phyloP scores from a whole-genome alignment of 2,797 vertebrate species.

The Gymnoscopelus braueri region DNA sequence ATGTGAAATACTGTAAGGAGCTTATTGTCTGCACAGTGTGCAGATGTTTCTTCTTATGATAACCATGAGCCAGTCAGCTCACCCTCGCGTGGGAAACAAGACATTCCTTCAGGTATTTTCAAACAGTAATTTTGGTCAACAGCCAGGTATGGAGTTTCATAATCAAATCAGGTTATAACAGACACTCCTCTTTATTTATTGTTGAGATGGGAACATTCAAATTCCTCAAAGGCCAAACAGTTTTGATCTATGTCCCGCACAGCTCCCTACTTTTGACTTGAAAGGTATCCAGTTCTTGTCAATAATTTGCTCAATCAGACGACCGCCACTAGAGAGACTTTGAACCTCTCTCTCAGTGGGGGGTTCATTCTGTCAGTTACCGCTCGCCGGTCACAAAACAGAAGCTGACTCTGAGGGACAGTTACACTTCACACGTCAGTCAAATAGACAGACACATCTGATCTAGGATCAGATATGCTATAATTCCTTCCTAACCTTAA shows the following conservation, averaged over 20 bases:
- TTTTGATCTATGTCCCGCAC: constrained; percentile 21
- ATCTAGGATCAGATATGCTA: constrained; percentile 1
- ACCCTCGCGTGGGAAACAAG: constrained; percentile 29
- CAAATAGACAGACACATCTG: not conserved
- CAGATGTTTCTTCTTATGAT: constrained; percentile 10
- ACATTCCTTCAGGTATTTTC: constrained; percentile 42
- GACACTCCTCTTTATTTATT: constrained; percentile 50
- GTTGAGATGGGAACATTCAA: constrained; percentile 27
- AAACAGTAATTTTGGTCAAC: constrained; percentile 48
- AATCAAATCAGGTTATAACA: constrained; percentile 38
- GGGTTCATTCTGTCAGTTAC: constrained; percentile 47
- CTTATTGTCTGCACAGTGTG: no score
- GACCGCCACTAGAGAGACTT: constrained; percentile 58
- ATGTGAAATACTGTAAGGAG: no score
- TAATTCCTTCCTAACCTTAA: constrained; percentile 1
- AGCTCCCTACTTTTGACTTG: constrained; percentile 18
- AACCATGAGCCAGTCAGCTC: constrained; percentile 6
- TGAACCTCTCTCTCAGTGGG: constrained; percentile 65
- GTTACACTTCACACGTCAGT: not conserved
- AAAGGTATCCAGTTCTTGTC: constrained; percentile 49
- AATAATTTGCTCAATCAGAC: constrained; percentile 76
- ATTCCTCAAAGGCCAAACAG: constrained; percentile 42
- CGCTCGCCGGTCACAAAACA: constrained; percentile 31
- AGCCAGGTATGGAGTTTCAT: constrained; percentile 46
- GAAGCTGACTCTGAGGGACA: constrained; percentile 13